Percentiles rank a stretch among this genome's conserved stretches.
Evolutionary conservation across 2,113 vertebrate species (phyloP).

Genomic region (Callionymus lyra): DNA sequence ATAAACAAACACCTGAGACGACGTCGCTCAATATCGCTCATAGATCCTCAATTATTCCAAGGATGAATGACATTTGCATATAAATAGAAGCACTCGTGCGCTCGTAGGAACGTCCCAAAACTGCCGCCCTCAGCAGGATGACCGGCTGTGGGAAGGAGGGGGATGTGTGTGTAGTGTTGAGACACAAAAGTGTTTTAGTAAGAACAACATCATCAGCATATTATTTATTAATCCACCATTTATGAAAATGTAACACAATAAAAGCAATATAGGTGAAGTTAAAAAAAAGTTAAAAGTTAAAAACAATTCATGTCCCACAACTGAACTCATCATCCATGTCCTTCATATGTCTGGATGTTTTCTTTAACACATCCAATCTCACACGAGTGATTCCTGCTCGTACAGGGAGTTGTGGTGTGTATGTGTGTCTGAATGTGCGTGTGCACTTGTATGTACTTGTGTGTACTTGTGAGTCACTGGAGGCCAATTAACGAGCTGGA

Average conservation of each 20-base stretch:
- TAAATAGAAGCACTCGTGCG: conserved; percentile 65
- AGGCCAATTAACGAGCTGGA: conserved; percentile 56
- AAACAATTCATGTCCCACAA: too few species aligned
- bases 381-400: too few species aligned
- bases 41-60: conserved; percentile 60
- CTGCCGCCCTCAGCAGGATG: conserved; percentile 62
- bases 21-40: conserved; percentile 66
- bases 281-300: too few species aligned
- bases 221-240: too few species aligned
- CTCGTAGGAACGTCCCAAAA: conserved; percentile 46
- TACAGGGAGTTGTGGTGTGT: too few species aligned
- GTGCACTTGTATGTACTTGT: background rate
- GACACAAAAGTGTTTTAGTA: too few species aligned
- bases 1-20: conserved; percentile 40
- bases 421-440: background rate
- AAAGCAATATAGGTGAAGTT: too few species aligned
- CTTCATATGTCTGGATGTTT: too few species aligned
- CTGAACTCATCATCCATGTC: too few species aligned
- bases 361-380: too few species aligned
- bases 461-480: conserved; percentile 38
- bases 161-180: background rate
- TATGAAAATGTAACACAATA: too few species aligned
- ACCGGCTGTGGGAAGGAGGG: conserved; percentile 9
- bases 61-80: conserved; percentile 68
- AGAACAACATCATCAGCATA: too few species aligned